Evolutionary conservation across 2,888 invertebrate species (phyloP), one percentile per base, ranked within the genome.

Genomic region (Acleris laterana): DNA sequence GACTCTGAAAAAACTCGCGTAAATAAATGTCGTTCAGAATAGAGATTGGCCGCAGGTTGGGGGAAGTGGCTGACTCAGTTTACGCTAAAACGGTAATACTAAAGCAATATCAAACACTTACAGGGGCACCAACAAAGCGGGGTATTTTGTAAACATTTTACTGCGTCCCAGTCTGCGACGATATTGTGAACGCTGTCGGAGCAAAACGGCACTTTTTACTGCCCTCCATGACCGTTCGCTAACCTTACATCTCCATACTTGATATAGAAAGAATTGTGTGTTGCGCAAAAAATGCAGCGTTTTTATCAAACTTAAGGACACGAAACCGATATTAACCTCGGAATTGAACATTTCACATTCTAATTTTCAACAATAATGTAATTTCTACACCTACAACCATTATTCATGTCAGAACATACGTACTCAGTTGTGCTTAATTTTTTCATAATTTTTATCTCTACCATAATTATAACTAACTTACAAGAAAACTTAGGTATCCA

Each of bases 61-160:
- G 61, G 48, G 51, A 66, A 66, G 66, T 62, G 66, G 66, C 66
- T 66, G 66, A 66, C 61, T 65, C 80, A 78, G 80, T 82, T 79
- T 78, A 77, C 81, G 74, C 77, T 80, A 82, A 84, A 85, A 77
- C 78, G 79, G 82, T 81, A 80, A 85, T 87, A 86, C 84, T 83
- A 89, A 89, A 86, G 85, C 87, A 87, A 89, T 87, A 86, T 83
- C 84, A 74, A 80, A 82, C 80, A 82, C 78, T 82, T 79, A 74
- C 77, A 81, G 79, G 74, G 79, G 78, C 78, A 78, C 79, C 81
- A 82, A 80, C 83, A 84, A 86, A 87, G 86, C 82, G 81, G 84
- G 83, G 88, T 85, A 88, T 90, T 90, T 90, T 89, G 90, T 89
- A 88, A 89, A 87, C 90, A 89, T 91, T 91, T 91, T 91, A 91